Evolutionary conservation across 2,113 vertebrate species (phyloP), one percentile per base, ranked within the genome.

Genomic region (Hippoglossus stenolepis): DNA sequence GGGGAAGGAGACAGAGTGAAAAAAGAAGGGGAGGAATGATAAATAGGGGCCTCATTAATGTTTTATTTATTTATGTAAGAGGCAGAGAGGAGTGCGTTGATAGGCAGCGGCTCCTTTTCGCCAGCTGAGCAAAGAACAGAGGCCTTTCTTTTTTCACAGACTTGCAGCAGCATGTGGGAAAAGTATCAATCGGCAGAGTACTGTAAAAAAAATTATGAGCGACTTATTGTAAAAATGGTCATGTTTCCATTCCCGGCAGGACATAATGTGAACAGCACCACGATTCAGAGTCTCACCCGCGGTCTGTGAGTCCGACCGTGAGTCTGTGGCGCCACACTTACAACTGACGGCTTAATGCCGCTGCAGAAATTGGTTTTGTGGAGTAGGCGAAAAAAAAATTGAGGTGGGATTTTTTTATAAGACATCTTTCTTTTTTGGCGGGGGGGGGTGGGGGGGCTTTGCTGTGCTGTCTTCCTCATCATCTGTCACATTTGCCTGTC

Each of bases 291-390:
- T 28, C 75, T 86, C 76, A 18, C 68, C 73, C 80, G 59, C 74
- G 74, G 75, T 68, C 80, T 77, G 75, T 73, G 85, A 91, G 79
- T 72, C 70, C 49, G 82, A 87, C 83, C 73, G 69, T 57, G 45
- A 82, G 85, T 85, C 90, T 83, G 78, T 91, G 93, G 93, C 91
- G 90, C 92, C 92, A 90, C 90, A 72, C 84, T 90, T 82, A 62
- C 70, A 82, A 82, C 85, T 90, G 91, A 94, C 90, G 89, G 84
- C 90, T 91, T 87, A 91, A 92, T 88, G 63, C 85, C 64, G 83
- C 83, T 69, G 90, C 79, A 82, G 79, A 86, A 90, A 89, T 80
- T 79, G 84, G 76, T 93, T 53, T 92, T 84, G 84, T 86, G 86
- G 80, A 90, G 81, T 69, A 83, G 78, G 75, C 80, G 79, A 70